These are phyloP conservation scores for Drosophila barbarae DNA, from an alignment of 2,888 invertebrate species.

Conservation along the genomic window DNA sequence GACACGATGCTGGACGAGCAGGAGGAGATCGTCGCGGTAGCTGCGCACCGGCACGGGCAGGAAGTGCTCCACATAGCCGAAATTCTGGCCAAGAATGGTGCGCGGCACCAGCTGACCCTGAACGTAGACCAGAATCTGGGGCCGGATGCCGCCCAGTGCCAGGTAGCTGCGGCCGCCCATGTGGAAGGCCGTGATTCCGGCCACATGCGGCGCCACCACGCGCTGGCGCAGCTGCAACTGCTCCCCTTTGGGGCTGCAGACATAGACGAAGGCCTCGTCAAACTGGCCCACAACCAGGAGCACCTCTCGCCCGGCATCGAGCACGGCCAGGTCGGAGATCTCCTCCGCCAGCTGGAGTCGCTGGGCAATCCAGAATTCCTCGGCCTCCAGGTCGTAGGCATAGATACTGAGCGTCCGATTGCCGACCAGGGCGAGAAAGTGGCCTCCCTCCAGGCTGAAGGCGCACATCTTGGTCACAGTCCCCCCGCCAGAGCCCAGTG, in stretches of 20 bases:
- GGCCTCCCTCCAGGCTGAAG: conserved; percentile 61
- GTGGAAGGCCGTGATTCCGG: conserved; percentile 73
- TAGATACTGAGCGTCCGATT: conserved; percentile 72
- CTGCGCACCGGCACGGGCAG: conserved; percentile 77
- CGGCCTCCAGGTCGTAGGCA: conserved; percentile 60
- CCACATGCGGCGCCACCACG: conserved; percentile 66
- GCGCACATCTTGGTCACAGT: conserved; percentile 56
- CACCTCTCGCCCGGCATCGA: conserved; percentile 76
- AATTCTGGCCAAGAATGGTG: conserved; percentile 76
- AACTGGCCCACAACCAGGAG: conserved; percentile 75
- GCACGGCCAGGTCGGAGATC: conserved; percentile 62
- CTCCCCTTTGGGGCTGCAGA: conserved; percentile 51
- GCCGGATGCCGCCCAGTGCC: conserved; percentile 74
- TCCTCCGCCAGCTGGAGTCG: conserved; percentile 64
- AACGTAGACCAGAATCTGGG: conserved; percentile 77
- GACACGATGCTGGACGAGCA: conserved; percentile 79
- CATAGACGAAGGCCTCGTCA: conserved; percentile 67
- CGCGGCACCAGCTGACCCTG: conserved; percentile 75
- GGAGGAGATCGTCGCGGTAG: conserved; percentile 79
- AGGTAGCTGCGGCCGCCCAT: conserved; percentile 79
- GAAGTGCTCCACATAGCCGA: conserved; percentile 77
- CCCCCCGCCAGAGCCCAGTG: conserved; percentile 47
- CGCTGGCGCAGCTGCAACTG: conserved; percentile 60
- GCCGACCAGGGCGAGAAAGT: conserved; percentile 66
- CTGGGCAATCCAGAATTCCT: conserved; percentile 78